Evolutionary conservation across 2,888 invertebrate genomes (phyloP).

Genomic region (Leptopilina syphax): DNA sequence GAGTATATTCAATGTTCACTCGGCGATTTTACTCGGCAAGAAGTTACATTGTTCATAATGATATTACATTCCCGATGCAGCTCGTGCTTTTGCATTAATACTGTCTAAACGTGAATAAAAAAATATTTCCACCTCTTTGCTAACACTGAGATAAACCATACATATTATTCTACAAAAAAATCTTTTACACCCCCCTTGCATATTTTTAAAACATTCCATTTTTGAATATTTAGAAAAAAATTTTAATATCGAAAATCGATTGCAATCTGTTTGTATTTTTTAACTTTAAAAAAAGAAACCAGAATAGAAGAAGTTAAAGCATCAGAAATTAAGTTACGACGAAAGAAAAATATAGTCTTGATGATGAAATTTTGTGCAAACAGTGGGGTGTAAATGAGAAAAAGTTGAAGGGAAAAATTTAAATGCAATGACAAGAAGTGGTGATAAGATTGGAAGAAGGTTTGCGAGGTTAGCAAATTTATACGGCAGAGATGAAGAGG

Average conservation of each 20-base stretch:
- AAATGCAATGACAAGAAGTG: conserved; percentile 1
- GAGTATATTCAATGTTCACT: conserved; percentile 6
- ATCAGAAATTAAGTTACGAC: background rate
- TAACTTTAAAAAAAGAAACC: background rate
- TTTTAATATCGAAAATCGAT: too few species aligned
- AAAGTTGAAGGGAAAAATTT: background rate
- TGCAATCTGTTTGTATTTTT: background rate
- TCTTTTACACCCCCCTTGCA: too few species aligned
- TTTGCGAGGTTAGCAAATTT: background rate
- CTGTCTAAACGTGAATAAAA: background rate
- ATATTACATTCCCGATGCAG: conserved; percentile 6
- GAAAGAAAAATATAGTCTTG: background rate
- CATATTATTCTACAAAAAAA: background rate
- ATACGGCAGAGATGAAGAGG: background rate
- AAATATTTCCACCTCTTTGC: background rate
- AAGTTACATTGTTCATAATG: conserved; percentile 22
- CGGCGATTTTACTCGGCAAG: conserved; percentile 23
- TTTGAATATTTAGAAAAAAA: too few species aligned
- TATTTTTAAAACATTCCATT: too few species aligned
- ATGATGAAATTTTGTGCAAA: background rate
- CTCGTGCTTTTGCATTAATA: background rate
- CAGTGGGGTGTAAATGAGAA: background rate
- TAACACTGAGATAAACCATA: background rate
- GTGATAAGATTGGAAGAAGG: background rate
- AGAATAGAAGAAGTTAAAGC: background rate